phyloP scores from a whole-genome alignment of 2,888 invertebrate genomes.

The Hermaeophaga mercurialis region DNA sequence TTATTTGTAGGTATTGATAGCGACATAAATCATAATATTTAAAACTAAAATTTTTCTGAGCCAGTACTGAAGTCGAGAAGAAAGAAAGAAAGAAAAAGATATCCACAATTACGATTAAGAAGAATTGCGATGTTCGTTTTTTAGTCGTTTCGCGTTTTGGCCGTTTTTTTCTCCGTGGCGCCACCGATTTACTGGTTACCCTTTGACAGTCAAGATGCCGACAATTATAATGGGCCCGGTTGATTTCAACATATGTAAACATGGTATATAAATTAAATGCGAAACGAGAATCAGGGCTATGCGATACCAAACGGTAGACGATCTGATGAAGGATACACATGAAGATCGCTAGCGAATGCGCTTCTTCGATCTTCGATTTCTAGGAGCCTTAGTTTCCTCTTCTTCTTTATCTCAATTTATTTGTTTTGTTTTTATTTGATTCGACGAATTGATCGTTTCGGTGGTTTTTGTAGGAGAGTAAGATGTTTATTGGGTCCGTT shows the following conservation, averaged over 20 bases:
- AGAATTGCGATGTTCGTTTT: conserved; percentile 26
- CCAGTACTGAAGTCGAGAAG: too few species aligned
- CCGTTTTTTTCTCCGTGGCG: conserved; percentile 53
- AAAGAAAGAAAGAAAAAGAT: conserved; percentile 24
- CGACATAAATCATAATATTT: too few species aligned
- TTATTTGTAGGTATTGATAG: too few species aligned
- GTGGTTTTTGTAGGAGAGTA: conserved; percentile 27
- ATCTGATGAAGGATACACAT: conserved; percentile 41
- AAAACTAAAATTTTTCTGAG: too few species aligned
- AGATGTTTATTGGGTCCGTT: conserved; percentile 24
- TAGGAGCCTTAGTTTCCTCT: conserved; percentile 23
- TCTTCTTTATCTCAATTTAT: not conserved
- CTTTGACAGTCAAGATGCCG: conserved; percentile 42
- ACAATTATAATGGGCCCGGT: conserved; percentile 55
- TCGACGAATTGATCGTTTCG: conserved; percentile 25
- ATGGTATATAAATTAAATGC: conserved; percentile 55
- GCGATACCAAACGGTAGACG: conserved; percentile 26
- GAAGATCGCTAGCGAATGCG: conserved; percentile 38
- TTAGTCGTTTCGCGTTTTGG: conserved; percentile 45
- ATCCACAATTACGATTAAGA: conserved; percentile 27
- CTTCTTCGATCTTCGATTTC: conserved; percentile 27
- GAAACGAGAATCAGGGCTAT: conserved; percentile 34
- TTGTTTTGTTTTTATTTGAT: conserved; percentile 15
- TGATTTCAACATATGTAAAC: conserved; percentile 55
- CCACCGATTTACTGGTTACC: conserved; percentile 53